Base-by-base conservation (phyloP, 2,888 invertebrate genomes). In the Stenolophus ochropezus region DNA sequence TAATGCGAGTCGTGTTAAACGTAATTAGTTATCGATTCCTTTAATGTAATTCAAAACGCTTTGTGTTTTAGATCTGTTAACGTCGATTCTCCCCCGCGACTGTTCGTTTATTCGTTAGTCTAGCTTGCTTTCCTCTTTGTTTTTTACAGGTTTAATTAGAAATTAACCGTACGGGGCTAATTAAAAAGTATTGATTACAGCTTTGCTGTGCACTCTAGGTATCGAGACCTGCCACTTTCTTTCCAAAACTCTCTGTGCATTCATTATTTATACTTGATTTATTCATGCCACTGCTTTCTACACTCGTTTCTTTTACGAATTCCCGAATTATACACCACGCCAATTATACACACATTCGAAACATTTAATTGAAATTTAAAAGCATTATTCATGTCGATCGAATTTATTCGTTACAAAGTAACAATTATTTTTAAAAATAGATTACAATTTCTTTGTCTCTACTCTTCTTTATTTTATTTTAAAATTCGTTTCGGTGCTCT, bases 61-160 rank as follows among this genome's bases (percentile, higher is more conserved):
- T 76, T 76, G 53, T 76, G 76, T 76, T 56, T 76, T 76, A 33
- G 56, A 76, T 76, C 27, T 56, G 58, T 56, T 76, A 76, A 42
- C 58, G 58, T 76, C 49, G 74, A 53, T 69, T 33, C 49, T 47
- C 47, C 73, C 73, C 73, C 73, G 49, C 49, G 73, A 49, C 27
- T 49, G 47, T 49, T 49, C 73, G 27, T 73, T 73, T 49, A 73
- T 73, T 49, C 73, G 73, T 73, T 73, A 69, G 69, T 65, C 69
- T 51, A 61, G 79, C 79, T 47, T 69, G 79, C 20, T 69, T 79
- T 53, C 51, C 79, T 61, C 69, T 65, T 79, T 79, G 79, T 79
- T 79, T 79, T 79, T 79, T 79, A 69, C 79, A 73, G 58, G 80
- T 80, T 80, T 80, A 80, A 80, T 80, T 80, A 80, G 80, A 80